phyloP scores from a whole-genome alignment of 1,140 invertebrate species.

The Doryteuthis pealeii region DNA sequence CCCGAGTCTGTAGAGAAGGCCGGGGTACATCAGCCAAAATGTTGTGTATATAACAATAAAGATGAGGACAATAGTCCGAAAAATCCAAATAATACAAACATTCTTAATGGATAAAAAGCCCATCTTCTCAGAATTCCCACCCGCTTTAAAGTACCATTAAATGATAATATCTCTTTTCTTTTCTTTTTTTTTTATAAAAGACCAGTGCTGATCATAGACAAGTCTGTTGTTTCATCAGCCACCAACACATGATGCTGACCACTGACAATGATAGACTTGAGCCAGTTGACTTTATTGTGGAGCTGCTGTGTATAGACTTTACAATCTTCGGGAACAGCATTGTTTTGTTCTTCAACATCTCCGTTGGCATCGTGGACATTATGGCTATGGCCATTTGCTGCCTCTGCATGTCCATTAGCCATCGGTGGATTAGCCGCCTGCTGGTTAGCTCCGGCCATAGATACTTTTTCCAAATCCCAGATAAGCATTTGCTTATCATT shows the following conservation, averaged over 20 bases:
- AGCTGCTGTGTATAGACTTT: conserved; percentile 34
- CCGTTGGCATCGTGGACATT: background rate
- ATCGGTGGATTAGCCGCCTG: background rate
- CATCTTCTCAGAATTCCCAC: too few relatives aligned
- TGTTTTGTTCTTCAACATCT: conserved; percentile 24
- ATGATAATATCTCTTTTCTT: too few relatives aligned
- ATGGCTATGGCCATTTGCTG: conserved; percentile 27
- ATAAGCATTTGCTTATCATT: conserved; percentile 47
- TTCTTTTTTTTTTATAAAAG: background rate
- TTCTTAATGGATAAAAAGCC: too few relatives aligned
- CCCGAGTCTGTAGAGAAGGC: too few relatives aligned
- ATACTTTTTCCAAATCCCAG: conserved; percentile 49
- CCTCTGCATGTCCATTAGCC: conserved; percentile 11
- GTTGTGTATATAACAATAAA: too few relatives aligned
- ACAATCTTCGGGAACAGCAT: conserved; percentile 34
- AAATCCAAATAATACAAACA: too few relatives aligned
- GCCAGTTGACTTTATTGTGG: conserved; percentile 50
- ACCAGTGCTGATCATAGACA: conserved; percentile 21
- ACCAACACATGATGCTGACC: conserved; percentile 33
- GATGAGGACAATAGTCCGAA: too few relatives aligned
- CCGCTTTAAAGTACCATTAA: too few relatives aligned
- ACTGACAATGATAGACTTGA: conserved; percentile 34
- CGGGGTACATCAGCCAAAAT: too few relatives aligned
- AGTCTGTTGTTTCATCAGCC: conserved; percentile 44
- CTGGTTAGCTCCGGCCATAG: conserved; percentile 12